Conservation (phyloP, 2,113 vertebrate genomes). For the Athene cunicularia region DNA sequence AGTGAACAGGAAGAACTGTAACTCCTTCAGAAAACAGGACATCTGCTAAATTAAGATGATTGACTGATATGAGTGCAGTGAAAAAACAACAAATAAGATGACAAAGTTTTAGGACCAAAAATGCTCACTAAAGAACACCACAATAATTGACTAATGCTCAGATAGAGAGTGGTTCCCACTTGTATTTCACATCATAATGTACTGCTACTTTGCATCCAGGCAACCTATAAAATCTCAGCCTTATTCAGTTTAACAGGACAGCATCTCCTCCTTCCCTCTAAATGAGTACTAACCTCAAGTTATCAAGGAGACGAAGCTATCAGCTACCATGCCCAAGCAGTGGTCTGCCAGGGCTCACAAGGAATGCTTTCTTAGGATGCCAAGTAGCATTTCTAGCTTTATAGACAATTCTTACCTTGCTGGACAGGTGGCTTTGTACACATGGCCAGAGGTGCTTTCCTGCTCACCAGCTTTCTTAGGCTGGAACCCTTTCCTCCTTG, state of each 20-base stretch:
- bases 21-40: background rate
- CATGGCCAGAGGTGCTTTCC: slow-evolving; percentile 67
- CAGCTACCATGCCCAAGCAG: background rate
- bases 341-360: background rate
- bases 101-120: background rate
- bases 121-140: background rate
- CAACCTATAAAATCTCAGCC: background rate
- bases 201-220: background rate
- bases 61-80: background rate
- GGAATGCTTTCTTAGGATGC: background rate
- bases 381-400: background rate
- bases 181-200: background rate
- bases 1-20: background rate
- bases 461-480: slow-evolving; percentile 78
- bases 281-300: background rate
- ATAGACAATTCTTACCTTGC: slow-evolving; percentile 74
- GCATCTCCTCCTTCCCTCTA: background rate
- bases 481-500: slow-evolving; percentile 85
- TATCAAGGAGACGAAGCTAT: background rate
- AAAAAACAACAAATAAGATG: background rate
- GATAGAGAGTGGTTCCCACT: background rate
- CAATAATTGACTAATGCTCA: background rate
- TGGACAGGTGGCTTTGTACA: slow-evolving; percentile 86
- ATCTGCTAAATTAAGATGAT: background rate
- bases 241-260: background rate